Base-by-base conservation (phyloP, 2,113 vertebrate genomes). In the Athene cunicularia region DNA sequence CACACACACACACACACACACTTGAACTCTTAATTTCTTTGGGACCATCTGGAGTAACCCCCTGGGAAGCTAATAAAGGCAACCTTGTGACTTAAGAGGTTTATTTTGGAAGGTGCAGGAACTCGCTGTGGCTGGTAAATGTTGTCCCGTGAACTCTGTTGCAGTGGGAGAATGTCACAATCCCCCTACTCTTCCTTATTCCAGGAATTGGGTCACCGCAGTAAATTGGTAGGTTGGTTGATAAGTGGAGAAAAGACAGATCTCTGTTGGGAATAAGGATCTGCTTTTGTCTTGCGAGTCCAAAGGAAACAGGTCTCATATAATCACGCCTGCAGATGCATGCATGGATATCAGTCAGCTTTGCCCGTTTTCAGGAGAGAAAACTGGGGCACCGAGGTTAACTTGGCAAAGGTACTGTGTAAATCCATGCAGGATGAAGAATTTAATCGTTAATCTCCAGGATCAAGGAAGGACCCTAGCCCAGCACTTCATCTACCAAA, bases 41-140 rank as follows among this genome's bases (percentile, higher is more conserved):
- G 71, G 74, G 84, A 80, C 53, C 81, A 73, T 93, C 66, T 84
- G 87, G 86, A 93, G 68, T 67, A 76, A 28, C 68, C 43, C 32
- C 62, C 39, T 39, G 72, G 52, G 74, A 86, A 77, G 79, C 88
- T 93, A 83, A 93, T 93, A 79, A 88, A 76, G 83, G 90, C 94
- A 95, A 55, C 92, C 94, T 94, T 84, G 85, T 95, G 90, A 93
- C 83, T 95, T 74, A 15, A 15, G 88, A 50, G 76, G 72, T 96
- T 96, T 94, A 86, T 92, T 97, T 81, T 90, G 90, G 96, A 90
- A 93, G 55, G 92, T 47, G 58, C 63, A 83, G 37, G 86, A 90
- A 32, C 80, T 94, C 0, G 0, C 60, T 76, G 75, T 70, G 94
- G 89, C 86, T 84, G 63, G 88, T 50, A 64, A 82, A 82, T 3